Evolutionary conservation across 2,113 vertebrate genomes (phyloP).

Genomic region (Pungitius pungitius): DNA sequence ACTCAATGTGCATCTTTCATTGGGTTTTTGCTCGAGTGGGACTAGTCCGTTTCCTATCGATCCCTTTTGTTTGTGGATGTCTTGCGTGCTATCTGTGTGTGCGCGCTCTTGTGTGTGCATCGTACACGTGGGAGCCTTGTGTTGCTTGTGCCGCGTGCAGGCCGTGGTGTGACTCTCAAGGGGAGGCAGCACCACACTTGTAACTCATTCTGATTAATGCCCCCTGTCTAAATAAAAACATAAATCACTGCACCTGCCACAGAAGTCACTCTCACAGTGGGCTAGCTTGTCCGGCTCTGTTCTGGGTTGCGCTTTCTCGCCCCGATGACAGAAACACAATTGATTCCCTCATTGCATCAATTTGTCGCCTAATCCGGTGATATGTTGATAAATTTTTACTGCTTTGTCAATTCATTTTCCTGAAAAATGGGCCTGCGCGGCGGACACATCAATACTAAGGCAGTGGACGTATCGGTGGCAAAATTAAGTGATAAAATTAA

Average conservation of each 20-base stretch:
- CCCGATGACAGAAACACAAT: constrained; percentile 80
- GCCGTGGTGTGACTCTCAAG: constrained; percentile 61
- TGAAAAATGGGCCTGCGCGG: constrained; percentile 77
- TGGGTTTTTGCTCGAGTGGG: constrained; percentile 18
- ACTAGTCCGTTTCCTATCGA: constrained; percentile 44
- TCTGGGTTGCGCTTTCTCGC: constrained; percentile 61
- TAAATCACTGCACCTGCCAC: constrained; percentile 80
- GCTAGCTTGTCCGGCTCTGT: constrained; percentile 67
- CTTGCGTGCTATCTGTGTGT: constrained; percentile 45
- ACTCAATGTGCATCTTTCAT: constrained; percentile 1
- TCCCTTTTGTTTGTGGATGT: constrained; percentile 43
- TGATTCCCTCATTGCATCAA: constrained; percentile 86
- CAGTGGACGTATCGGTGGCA: constrained; percentile 79
- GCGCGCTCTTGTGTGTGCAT: constrained; percentile 32
- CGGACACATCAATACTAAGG: constrained; percentile 79
- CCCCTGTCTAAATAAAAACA: constrained; percentile 80
- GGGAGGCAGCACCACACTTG: constrained; percentile 71
- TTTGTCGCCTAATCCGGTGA: constrained; percentile 85
- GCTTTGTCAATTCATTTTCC: constrained; percentile 86
- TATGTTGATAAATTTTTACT: constrained; percentile 84
- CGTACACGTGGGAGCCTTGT: constrained; percentile 17
- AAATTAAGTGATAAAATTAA: constrained; percentile 88
- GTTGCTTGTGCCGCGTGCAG: constrained; percentile 40
- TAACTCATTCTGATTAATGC: constrained; percentile 85
- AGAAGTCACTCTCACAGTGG: constrained; percentile 77